A percentile compares a stretch with the other conserved stretches of the same genome.
These are phyloP conservation scores for Hepsetus odoe DNA, from an alignment of 2,113 vertebrate species.

Conservation along the genomic window DNA sequence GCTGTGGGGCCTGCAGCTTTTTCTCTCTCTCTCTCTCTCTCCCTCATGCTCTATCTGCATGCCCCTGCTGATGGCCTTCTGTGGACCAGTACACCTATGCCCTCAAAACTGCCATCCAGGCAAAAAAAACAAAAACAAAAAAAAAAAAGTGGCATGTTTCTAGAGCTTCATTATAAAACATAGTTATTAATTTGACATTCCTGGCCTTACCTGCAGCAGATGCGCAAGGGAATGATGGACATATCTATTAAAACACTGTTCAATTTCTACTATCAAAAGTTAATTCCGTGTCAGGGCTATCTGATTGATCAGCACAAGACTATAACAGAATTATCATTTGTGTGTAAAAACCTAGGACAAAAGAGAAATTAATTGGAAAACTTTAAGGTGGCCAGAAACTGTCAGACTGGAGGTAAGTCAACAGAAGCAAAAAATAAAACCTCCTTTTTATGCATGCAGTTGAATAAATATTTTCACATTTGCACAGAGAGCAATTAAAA, in stretches of 20 bases:
- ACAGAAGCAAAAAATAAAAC: conserved; percentile 56
- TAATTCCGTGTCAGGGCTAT: conserved; percentile 60
- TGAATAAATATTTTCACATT: conserved; percentile 32
- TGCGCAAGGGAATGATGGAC: conserved; percentile 67
- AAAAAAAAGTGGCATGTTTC: no score
- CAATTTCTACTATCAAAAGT: conserved; percentile 61
- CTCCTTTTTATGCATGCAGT: conserved; percentile 53
- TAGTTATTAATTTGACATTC: conserved; percentile 63
- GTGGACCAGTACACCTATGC: conserved; percentile 43
- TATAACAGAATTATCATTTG: conserved; percentile 60
- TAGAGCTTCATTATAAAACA: conserved; percentile 52
- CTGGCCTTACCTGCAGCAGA: conserved; percentile 45
- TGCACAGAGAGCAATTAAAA: conserved; percentile 8
- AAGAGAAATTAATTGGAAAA: conserved; percentile 67
- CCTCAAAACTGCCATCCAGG: conserved; percentile 25
- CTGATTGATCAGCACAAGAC: conserved; percentile 59
- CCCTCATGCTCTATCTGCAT: conserved; percentile 68
- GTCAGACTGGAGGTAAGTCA: conserved; percentile 66
- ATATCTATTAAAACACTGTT: conserved; percentile 68
- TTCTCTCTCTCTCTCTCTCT: conserved; percentile 66
- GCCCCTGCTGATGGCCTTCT: conserved; percentile 58
- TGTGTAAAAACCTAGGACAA: conserved; percentile 49
- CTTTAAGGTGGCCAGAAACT: conserved; percentile 57
- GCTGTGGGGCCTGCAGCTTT: conserved; percentile 55
- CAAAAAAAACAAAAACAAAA: conserved; percentile 3